Evolutionary conservation across 2,113 vertebrate genomes (phyloP).

Genomic region (Centropus bengalensis): DNA sequence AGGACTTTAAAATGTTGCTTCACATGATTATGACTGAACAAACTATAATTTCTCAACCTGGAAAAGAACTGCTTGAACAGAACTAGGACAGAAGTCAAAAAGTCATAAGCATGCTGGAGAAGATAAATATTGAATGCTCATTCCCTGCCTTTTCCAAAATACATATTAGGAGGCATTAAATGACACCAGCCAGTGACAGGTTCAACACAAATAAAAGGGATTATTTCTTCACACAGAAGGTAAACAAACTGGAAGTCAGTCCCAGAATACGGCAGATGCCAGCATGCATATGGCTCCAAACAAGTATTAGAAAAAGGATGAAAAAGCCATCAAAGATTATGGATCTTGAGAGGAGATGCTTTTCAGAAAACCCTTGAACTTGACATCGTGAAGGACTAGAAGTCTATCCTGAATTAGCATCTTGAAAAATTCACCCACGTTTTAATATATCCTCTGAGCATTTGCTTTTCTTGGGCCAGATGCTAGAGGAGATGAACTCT

Average conservation of each 20-base stretch:
- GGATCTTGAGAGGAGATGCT: fast-evolving
- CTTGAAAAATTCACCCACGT: neutral
- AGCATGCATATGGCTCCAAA: neutral
- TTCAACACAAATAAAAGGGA: neutral
- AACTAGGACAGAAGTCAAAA: neutral
- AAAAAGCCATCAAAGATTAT: neutral
- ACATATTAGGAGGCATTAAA: neutral
- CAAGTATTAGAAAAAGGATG: neutral
- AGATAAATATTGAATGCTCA: neutral
- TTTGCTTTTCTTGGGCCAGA: neutral
- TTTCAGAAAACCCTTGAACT: neutral
- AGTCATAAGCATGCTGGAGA: neutral
- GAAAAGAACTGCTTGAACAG: neutral
- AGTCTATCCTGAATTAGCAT: neutral
- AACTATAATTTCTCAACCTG: neutral
- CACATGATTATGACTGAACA: neutral
- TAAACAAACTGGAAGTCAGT: neutral
- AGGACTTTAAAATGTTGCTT: neutral
- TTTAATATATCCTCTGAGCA: neutral
- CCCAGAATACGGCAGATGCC: neutral
- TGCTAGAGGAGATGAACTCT: neutral
- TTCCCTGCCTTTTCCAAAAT: neutral
- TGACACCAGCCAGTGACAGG: neutral
- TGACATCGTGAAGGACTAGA: neutral
- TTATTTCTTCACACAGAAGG: neutral